Evolutionary conservation across 2,113 vertebrate genomes (phyloP).

Genomic region (Pomatorhinus ruficollis): DNA sequence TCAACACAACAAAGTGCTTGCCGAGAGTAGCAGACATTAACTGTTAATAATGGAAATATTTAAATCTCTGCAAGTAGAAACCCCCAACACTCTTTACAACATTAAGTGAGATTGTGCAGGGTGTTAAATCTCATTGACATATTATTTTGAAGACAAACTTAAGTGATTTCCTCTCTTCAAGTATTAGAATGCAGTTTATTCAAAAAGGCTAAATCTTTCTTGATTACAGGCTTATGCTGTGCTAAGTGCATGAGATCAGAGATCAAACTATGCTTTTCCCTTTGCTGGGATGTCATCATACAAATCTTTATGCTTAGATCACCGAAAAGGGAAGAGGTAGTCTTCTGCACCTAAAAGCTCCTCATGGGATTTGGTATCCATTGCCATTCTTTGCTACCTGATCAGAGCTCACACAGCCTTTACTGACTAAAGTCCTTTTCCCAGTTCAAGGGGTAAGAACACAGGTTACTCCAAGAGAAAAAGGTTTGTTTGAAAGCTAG

Average conservation of each 20-base stretch:
- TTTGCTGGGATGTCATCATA: background rate
- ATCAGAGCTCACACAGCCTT: background rate
- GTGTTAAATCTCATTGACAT: background rate
- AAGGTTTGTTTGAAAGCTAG: background rate
- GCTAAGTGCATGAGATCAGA: background rate
- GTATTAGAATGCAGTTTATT: background rate
- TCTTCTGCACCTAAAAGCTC: background rate
- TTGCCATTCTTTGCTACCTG: background rate
- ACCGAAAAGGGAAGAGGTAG: background rate
- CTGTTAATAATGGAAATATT: background rate
- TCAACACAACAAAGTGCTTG: background rate
- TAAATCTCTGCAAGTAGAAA: background rate
- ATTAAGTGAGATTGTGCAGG: background rate
- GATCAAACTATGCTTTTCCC: background rate
- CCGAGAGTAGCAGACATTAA: background rate
- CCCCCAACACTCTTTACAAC: background rate
- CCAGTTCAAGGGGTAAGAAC: background rate
- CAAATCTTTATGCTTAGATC: background rate
- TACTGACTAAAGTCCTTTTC: background rate
- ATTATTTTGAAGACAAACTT: background rate
- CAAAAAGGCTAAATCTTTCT: background rate
- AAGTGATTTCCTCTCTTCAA: background rate
- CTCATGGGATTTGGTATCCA: background rate
- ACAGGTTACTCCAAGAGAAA: background rate
- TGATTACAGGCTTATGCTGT: background rate